Conservation (phyloP, 2,113 vertebrate species). For the Tupaia chinensis region DNA sequence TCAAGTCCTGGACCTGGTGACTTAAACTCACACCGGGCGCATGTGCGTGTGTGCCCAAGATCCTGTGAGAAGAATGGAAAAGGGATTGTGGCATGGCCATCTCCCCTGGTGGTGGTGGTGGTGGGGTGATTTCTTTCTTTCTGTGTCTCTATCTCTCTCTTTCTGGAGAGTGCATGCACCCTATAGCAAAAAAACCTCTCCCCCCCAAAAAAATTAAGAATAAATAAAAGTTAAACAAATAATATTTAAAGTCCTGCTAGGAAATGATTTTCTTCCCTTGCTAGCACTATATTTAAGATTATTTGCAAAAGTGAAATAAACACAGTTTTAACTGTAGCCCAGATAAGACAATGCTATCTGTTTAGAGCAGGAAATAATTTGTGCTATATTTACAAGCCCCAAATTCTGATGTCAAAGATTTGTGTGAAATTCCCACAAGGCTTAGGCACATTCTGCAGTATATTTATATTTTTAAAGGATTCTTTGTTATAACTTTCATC, state of each 20-base stretch:
- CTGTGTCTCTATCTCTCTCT: no score
- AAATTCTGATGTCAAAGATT: conserved; percentile 51
- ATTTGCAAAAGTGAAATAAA: conserved; percentile 43
- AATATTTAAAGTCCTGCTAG: conserved; percentile 29
- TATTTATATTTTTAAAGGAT: conserved; percentile 67
- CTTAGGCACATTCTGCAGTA: neutral
- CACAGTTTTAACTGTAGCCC: conserved; percentile 24
- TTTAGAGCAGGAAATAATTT: neutral
- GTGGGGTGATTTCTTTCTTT: no score
- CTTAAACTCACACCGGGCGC: no score
- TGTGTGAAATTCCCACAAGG: conserved; percentile 50
- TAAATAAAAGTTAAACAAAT: no score
- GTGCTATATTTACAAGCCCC: neutral
- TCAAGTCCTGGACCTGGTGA: no score
- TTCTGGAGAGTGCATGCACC: no score
- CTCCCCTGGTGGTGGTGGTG: no score
- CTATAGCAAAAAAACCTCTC: no score
- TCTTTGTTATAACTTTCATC: conserved; percentile 62
- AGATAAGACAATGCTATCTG: neutral
- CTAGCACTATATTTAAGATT: conserved; percentile 44
- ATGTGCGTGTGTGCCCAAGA: no score
- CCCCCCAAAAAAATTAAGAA: no score
- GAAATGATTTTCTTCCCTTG: conserved; percentile 10
- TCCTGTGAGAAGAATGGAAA: no score
- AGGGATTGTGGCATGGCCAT: no score